Conservation (phyloP, 2,888 invertebrate genomes). For the Synanthedon andrenaeformis region DNA sequence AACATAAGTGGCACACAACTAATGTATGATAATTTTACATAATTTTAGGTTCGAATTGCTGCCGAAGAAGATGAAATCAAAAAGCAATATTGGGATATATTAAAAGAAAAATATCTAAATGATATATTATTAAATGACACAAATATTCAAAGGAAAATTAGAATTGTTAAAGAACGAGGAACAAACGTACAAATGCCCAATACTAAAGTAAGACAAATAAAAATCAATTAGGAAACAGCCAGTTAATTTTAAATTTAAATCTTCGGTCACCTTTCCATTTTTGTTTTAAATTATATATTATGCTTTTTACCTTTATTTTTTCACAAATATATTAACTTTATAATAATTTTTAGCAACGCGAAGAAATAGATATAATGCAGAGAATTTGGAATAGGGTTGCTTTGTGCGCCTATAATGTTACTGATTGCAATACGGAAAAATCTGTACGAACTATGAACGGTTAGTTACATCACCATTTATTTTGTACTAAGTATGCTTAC, state of each 20-base stretch:
- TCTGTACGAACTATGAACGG: conserved; percentile 52
- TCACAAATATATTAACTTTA: too few species aligned
- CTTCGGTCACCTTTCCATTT: too few species aligned
- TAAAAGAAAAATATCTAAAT: conserved; percentile 48
- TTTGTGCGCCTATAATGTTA: conserved; percentile 47
- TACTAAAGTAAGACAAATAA: conserved; percentile 43
- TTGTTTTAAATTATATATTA: too few species aligned
- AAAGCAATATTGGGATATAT: conserved; percentile 53
- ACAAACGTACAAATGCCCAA: conserved; percentile 60
- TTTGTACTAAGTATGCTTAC: too few species aligned
- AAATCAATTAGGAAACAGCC: not conserved
- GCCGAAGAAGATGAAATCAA: conserved; percentile 62
- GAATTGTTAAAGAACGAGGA: conserved; percentile 55
- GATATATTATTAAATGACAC: conserved; percentile 22
- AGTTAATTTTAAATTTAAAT: too few species aligned
- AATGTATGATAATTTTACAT: conserved; percentile 1
- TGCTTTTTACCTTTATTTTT: too few species aligned
- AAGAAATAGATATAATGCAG: conserved; percentile 62
- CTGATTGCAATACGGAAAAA: conserved; percentile 38
- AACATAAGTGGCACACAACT: not conserved
- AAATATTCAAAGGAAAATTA: conserved; percentile 39
- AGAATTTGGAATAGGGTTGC: conserved; percentile 57
- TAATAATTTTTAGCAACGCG: conserved; percentile 37
- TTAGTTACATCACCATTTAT: conserved; percentile 19
- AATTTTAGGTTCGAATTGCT: conserved; percentile 42